Base-by-base conservation (phyloP, 2,113 vertebrate species). In the Tringa solitaria region DNA sequence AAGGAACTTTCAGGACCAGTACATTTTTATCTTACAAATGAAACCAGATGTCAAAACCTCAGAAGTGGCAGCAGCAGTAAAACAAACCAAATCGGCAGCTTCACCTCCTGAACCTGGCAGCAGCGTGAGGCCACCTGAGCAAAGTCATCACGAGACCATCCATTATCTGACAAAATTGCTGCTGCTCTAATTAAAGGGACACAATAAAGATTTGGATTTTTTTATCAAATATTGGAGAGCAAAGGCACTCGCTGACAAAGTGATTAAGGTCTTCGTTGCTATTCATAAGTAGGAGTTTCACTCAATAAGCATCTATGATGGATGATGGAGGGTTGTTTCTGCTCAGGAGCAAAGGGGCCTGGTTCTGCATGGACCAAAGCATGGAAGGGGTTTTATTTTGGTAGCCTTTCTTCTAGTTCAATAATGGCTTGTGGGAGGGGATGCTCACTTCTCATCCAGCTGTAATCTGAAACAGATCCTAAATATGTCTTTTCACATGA, bases 231-330 rank as follows among this genome's bases (percentile, higher is more conserved):
- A 6, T 8, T 35, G 84, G 48, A 53, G 53, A 65, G 53, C 39
- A 41, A 46, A 90, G 32, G 51, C 12, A 2, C 32, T 57, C 39
- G 0, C 32, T 63, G 68, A 28, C 73, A 4, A 56, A 84, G 80
- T 9, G 65, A 75, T 17, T 6, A 54, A 53, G 28, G 20, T 6
- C 30, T 33, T 45, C 0, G 0, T 26, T 69, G 75, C 7, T n/a
- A 3, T 57, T 61, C 45, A 1, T 1, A 14, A 57, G 45, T 12
- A 82, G 57, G 35, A 61, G 17, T 57, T 89, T 60, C 48, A 32
- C 28, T 48, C 69, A 8, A 1, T 10, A 3, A n/a, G 22, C 45
- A 28, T 26, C 24, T 6, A 0, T 3, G 64, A 35, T 28, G 64
- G 53, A 20, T 39, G 61, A 5, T 5, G 35, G 67, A 80, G 24